Evolutionary conservation across 2,888 invertebrate genomes (phyloP).

Genomic region (Sthenelais limicola): DNA sequence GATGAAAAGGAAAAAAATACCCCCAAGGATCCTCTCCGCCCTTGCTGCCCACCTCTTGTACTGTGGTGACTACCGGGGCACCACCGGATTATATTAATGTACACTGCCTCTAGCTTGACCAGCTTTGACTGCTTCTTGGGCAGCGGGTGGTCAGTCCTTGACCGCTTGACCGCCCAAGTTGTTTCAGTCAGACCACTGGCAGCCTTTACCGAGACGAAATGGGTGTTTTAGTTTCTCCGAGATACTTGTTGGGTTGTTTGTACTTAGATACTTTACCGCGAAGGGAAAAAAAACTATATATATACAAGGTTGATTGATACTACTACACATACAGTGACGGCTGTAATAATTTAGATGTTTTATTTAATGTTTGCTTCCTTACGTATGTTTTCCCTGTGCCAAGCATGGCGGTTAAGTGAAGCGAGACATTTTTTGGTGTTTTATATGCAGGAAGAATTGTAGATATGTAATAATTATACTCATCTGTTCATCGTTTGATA

Average conservation of each 20-base stretch:
- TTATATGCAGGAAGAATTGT: constrained; percentile 25
- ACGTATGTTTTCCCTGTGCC: background rate
- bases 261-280: constrained; percentile 36
- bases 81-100: constrained; percentile 17
- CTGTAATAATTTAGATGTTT: constrained; percentile 43
- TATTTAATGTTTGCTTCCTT: constrained; percentile 40
- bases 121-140: background rate
- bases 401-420: constrained; percentile 15
- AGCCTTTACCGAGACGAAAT: background rate
- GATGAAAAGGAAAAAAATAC: too few species aligned
- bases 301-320: constrained; percentile 36
- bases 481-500: constrained; percentile 33
- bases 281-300: too few species aligned
- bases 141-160: background rate
- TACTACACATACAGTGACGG: constrained; percentile 36
- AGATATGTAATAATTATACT: constrained; percentile 33
- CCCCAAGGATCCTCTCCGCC: too few species aligned
- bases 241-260: constrained; percentile 40
- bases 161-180: too few species aligned
- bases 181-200: background rate
- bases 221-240: constrained; percentile 40
- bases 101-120: constrained; percentile 38
- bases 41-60: constrained; percentile 1
- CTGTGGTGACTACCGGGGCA: constrained; percentile 14
- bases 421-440: constrained; percentile 26